These are phyloP conservation scores for Isurus oxyrinchus DNA, from an alignment of 2,113 vertebrate genomes.

Conservation along the genomic window DNA sequence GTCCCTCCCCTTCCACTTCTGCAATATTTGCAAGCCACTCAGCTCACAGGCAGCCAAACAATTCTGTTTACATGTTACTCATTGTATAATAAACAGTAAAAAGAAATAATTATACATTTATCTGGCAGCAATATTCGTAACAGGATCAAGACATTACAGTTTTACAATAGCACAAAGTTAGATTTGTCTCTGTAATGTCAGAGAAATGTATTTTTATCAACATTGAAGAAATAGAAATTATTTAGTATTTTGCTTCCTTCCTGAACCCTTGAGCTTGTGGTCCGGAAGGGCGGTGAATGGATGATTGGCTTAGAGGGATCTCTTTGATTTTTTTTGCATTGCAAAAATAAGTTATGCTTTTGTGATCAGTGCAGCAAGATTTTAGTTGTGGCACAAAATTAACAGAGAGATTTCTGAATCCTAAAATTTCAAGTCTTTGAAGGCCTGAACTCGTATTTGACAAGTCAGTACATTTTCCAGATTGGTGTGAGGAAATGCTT, in stretches of 20 bases:
- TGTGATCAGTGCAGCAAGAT: neutral
- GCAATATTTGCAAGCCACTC: neutral
- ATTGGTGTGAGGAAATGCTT: neutral
- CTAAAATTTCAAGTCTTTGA: neutral
- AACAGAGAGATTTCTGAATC: neutral
- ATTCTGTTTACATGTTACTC: neutral
- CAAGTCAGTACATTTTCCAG: neutral
- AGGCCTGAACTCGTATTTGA: neutral
- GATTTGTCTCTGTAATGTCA: neutral
- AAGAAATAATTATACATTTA: neutral
- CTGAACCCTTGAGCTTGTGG: slow-evolving; percentile 1
- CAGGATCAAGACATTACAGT: neutral
- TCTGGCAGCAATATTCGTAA: neutral
- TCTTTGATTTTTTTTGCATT: neutral
- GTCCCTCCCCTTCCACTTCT: neutral
- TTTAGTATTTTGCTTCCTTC: slow-evolving; percentile 3
- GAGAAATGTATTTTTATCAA: neutral
- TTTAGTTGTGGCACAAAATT: neutral
- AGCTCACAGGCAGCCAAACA: neutral
- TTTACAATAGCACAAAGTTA: neutral
- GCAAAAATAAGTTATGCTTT: neutral
- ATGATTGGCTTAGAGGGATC: neutral
- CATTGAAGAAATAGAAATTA: neutral
- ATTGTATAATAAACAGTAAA: neutral
- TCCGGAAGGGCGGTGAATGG: neutral